phyloP scores from a whole-genome alignment of 2,888 invertebrate species.

The Leistus spinibarbis region DNA sequence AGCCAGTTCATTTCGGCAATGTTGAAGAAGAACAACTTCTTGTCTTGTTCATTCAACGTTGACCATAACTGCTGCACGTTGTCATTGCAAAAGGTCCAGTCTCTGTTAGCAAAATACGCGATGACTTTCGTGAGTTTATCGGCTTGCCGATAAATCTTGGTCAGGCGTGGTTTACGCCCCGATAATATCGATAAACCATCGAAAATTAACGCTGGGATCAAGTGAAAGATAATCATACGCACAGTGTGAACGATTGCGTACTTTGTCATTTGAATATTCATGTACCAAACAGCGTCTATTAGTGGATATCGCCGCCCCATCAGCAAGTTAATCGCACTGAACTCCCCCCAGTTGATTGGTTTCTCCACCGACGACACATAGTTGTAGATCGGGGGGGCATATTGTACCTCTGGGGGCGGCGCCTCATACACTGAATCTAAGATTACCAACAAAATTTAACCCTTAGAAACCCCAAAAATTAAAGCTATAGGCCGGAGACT shows the following conservation, averaged over 20 bases:
- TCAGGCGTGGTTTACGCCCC: slow-evolving; percentile 77
- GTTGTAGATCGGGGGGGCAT: slow-evolving; percentile 68
- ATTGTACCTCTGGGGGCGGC: not conserved
- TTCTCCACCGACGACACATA: slow-evolving; percentile 79
- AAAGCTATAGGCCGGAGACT: no score
- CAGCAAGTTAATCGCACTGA: slow-evolving; percentile 59
- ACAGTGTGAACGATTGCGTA: slow-evolving; percentile 61
- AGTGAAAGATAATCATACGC: slow-evolving; percentile 69
- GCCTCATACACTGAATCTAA: not conserved
- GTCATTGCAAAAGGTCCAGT: slow-evolving; percentile 72
- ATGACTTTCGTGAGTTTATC: slow-evolving; percentile 77
- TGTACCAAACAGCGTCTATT: slow-evolving; percentile 61
- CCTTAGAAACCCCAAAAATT: no score
- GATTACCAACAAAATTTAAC: not conserved
- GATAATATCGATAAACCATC: slow-evolving; percentile 67
- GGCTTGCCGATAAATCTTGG: slow-evolving; percentile 78
- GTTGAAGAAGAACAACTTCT: slow-evolving; percentile 73
- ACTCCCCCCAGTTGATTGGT: slow-evolving; percentile 76
- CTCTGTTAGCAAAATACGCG: slow-evolving; percentile 74
- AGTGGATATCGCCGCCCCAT: slow-evolving; percentile 60
- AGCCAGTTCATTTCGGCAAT: slow-evolving; percentile 75
- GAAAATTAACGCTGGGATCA: slow-evolving; percentile 71
- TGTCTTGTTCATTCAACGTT: slow-evolving; percentile 59
- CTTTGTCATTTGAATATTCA: slow-evolving; percentile 64
- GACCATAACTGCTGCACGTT: slow-evolving; percentile 68